Conservation (phyloP, 2,888 invertebrate species). For the Syrphus vitripennis region DNA sequence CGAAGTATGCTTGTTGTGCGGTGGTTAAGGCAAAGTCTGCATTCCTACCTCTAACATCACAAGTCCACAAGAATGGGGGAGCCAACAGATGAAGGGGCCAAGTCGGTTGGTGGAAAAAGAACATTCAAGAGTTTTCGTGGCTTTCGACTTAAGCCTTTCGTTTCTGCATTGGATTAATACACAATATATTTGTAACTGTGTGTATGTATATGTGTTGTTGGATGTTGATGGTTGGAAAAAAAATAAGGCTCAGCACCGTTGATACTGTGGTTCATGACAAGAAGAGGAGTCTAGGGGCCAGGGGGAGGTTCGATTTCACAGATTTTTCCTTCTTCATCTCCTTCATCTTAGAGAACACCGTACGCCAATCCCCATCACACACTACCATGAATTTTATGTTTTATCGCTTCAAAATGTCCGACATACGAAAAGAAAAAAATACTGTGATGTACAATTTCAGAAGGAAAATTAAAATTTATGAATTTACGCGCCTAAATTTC, state of each 20-base stretch:
- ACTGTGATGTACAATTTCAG: background rate
- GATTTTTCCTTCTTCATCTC: conserved; percentile 23
- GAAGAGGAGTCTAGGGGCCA: conserved; percentile 38
- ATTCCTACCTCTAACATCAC: conserved; percentile 50
- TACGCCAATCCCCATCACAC: background rate
- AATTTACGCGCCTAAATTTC: conserved; percentile 60
- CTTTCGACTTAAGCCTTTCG: conserved; percentile 67
- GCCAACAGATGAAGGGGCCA: background rate
- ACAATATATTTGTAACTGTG: background rate
- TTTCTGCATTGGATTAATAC: conserved; percentile 28
- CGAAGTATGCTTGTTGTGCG: conserved; percentile 30
- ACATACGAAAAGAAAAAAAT: background rate
- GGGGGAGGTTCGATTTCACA: conserved; percentile 18
- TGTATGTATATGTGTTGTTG: background rate
- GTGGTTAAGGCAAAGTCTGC: conserved; percentile 59
- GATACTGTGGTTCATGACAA: background rate
- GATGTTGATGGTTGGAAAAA: background rate
- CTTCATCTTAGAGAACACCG: background rate
- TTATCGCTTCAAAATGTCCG: conserved; percentile 45
- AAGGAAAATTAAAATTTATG: background rate
- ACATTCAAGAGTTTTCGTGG: conserved; percentile 68
- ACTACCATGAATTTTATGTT: conserved; percentile 7
- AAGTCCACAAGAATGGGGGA: background rate
- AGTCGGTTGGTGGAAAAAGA: conserved; percentile 40
- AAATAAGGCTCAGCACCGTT: conserved; percentile 3